Evolutionary conservation across 2,888 invertebrate genomes (phyloP).

Genomic region (Heteromurus nitidus): DNA sequence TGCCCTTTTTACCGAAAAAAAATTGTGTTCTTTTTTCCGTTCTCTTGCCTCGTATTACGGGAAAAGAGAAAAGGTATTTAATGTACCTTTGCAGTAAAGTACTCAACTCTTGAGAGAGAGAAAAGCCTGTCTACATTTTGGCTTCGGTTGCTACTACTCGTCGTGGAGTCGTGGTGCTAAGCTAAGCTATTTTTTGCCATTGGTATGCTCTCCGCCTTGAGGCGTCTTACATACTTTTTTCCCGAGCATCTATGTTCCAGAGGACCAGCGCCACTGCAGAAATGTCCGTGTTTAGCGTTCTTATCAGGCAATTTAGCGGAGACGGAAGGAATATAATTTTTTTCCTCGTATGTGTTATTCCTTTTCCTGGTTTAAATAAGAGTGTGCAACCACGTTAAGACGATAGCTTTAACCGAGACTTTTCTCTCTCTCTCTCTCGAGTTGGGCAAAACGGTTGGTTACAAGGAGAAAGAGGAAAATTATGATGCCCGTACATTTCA

Average conservation of each 20-base stretch:
- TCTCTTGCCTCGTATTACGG: too few relatives aligned
- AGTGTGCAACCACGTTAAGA: neutral
- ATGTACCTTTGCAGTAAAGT: too few relatives aligned
- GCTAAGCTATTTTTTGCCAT: too few relatives aligned
- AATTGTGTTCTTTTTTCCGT: neutral
- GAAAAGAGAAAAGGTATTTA: too few relatives aligned
- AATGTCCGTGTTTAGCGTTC: constrained; percentile 37
- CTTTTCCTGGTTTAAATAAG: neutral
- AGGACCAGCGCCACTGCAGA: neutral
- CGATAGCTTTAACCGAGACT: neutral
- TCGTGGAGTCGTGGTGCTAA: too few relatives aligned
- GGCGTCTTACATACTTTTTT: too few relatives aligned
- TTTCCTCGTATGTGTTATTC: neutral
- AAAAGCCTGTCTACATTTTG: too few relatives aligned
- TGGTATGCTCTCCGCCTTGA: too few relatives aligned
- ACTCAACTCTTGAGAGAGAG: too few relatives aligned
- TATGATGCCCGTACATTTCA: constrained; percentile 7
- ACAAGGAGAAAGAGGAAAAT: neutral
- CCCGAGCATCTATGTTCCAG: too few relatives aligned
- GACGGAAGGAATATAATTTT: neutral
- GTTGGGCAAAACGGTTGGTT: neutral
- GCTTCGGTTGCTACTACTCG: too few relatives aligned
- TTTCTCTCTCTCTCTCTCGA: neutral
- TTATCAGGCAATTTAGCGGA: constrained; percentile 39
- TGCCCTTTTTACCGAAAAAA: neutral